Base-by-base conservation (phyloP, 2,113 vertebrate genomes). In the Nicator chloris region DNA sequence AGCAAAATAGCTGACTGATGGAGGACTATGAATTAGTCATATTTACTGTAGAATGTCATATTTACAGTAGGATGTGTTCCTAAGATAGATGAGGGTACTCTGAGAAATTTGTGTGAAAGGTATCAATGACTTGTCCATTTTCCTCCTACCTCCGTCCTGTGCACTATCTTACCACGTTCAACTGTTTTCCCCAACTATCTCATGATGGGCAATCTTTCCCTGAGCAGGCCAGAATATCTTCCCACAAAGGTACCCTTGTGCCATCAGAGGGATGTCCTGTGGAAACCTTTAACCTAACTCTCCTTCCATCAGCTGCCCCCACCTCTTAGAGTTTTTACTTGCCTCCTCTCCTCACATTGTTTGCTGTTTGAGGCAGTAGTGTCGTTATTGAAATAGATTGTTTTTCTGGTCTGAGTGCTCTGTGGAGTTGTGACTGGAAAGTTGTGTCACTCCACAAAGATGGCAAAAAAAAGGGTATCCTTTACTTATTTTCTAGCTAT, bases 21-120 rank as follows among this genome's bases (percentile, higher is more conserved):
- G 47, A 88, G 42, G 26, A 78, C 40, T 86, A 21, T 72, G 65
- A 50, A 77, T 97, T 96, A 97, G 65, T 96, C 95, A 96, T 95
- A 88, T 92, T 96, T 95, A 86, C 79, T 44, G 45, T 78, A 90
- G 47, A 31, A 87, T 93, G 27, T 91, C 77, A 61, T 95, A 84
- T 92, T 87, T 92, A 86, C 92, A 73, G 27, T 73, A 91, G 72
- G 70, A 88, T 50, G 40, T 96, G 76, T 92, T 94, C 69, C 70
- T 88, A 70, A 90, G 73, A 86, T 69, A 86, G 61, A 56, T 95
- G 64, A 75, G 56, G 23, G 9, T 68, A 56, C 44, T 75, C 81
- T 78, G 42, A 90, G 71, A 90, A 73, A 90, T 92, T 63, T 81
- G 50, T 77, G 85, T 86, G 68, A 94, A 95, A 94, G 93, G 60